These are phyloP conservation scores for Crematogaster levior DNA, from an alignment of 2,888 invertebrate species.

Conservation along the genomic window DNA sequence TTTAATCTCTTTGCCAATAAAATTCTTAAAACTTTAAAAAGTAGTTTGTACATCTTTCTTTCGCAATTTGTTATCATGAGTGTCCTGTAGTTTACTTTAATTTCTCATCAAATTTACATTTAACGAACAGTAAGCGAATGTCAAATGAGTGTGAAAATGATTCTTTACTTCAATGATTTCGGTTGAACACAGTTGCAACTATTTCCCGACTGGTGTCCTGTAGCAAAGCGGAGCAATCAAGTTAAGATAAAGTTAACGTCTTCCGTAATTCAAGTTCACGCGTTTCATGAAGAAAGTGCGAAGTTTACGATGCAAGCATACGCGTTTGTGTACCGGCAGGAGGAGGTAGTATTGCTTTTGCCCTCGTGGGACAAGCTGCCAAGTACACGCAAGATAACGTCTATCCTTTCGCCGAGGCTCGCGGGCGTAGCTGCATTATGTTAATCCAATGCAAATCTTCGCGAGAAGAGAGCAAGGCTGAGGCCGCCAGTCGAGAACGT, in stretches of 20 bases:
- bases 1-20: neutral
- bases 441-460: constrained; percentile 80
- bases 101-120: neutral
- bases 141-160: no score
- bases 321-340: constrained; percentile 29
- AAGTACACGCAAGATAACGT: constrained; percentile 71
- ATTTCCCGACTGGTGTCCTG: neutral
- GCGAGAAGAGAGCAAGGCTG: constrained; percentile 59
- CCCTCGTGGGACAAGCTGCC: constrained; percentile 57
- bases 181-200: neutral
- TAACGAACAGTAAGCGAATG: neutral
- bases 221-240: constrained; percentile 18
- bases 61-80: neutral
- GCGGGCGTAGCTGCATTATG: constrained; percentile 77
- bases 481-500: constrained; percentile 47
- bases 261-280: neutral
- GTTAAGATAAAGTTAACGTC: constrained; percentile 23
- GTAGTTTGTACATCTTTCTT: neutral
- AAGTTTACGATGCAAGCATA: constrained; percentile 35
- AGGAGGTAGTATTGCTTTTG: constrained; percentile 52
- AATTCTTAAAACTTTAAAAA: neutral
- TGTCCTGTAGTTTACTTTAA: neutral
- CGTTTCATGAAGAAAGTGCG: neutral
- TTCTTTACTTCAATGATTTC: neutral
- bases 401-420: constrained; percentile 58